A percentile compares a stretch with the other conserved stretches of the same genome.
These are phyloP conservation scores for Phalacrocorax carbo DNA, from an alignment of 2,113 vertebrate species.

Conservation along the genomic window DNA sequence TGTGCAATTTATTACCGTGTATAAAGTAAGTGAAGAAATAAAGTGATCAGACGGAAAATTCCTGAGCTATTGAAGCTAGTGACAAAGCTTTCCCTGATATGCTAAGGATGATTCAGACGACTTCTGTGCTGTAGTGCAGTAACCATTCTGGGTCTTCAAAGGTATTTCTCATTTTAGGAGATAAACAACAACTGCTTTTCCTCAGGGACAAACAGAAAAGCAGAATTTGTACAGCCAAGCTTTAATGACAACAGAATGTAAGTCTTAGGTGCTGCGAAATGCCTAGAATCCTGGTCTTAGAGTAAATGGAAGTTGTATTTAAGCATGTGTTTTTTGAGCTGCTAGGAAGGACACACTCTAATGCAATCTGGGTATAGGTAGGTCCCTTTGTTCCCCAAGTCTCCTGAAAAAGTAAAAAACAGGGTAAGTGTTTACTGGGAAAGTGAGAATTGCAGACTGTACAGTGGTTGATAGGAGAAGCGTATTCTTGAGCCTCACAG, in stretches of 20 bases:
- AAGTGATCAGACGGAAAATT: not conserved
- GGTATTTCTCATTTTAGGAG: not conserved
- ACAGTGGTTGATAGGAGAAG: not conserved
- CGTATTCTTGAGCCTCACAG: not conserved
- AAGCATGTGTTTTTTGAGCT: not conserved
- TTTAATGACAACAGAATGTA: not conserved
- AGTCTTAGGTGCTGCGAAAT: not conserved
- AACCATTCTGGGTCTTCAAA: not conserved
- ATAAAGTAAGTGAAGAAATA: not conserved
- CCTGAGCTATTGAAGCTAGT: not conserved
- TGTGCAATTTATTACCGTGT: not conserved
- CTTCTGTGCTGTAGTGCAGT: not conserved
- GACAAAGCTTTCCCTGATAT: not conserved
- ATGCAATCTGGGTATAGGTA: not conserved
- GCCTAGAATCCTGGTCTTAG: not conserved
- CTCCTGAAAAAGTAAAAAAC: not conserved
- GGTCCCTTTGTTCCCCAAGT: not conserved
- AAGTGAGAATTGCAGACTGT: not conserved
- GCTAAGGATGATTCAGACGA: not conserved
- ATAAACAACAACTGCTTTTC: not conserved
- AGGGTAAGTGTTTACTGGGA: not conserved
- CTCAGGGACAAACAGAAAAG: not conserved
- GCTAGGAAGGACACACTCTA: not conserved
- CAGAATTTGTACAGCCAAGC: not conserved
- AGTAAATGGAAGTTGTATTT: not conserved